Conservation (phyloP, 2,888 invertebrate genomes). For the Rotaria macrura region DNA sequence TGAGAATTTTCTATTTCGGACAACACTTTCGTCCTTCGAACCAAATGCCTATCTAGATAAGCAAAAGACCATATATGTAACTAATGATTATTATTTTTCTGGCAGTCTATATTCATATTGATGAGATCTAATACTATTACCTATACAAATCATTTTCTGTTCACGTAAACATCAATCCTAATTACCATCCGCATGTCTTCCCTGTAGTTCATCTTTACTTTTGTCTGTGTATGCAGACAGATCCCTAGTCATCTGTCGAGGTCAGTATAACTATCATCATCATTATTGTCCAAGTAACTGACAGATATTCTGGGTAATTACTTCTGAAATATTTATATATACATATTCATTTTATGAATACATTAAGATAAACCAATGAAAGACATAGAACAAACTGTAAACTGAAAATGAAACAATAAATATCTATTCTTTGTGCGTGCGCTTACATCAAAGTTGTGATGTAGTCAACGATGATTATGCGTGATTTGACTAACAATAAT, state of each 20-base stretch:
- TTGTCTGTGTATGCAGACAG: background rate
- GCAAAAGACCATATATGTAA: background rate
- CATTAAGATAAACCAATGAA: background rate
- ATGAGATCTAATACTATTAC: background rate
- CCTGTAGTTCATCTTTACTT: background rate
- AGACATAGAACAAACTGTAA: background rate
- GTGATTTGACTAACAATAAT: background rate
- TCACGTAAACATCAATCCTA: background rate
- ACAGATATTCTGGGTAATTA: no score
- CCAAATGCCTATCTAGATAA: background rate
- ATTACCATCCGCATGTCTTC: background rate
- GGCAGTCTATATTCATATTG: background rate
- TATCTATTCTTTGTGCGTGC: background rate
- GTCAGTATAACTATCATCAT: background rate
- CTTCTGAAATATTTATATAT: background rate
- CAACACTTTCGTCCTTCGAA: background rate
- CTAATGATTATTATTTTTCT: background rate
- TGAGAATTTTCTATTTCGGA: conserved; percentile 3
- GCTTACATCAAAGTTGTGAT: background rate
- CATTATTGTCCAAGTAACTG: background rate
- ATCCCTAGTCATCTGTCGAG: background rate
- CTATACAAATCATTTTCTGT: background rate
- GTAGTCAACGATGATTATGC: background rate
- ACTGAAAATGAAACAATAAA: background rate
- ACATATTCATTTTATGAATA: background rate